Conservation (phyloP, 2,797 vertebrate species). For the Smutsia gigantea region DNA sequence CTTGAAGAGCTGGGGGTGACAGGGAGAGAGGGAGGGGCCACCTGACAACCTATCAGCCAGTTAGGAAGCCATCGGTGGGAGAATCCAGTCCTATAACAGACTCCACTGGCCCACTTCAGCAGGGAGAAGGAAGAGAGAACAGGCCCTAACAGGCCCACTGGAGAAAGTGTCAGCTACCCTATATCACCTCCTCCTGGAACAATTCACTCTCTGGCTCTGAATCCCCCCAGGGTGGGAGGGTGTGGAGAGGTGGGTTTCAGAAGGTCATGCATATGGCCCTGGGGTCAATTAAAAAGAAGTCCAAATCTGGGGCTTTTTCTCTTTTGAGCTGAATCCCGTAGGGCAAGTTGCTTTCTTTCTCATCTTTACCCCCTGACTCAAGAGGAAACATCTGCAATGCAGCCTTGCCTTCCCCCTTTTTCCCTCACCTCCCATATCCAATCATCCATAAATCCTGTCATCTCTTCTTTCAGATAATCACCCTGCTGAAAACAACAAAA, state of each 20-base stretch:
- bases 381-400: not conserved
- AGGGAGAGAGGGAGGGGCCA: not conserved
- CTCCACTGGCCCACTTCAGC: rapidly evolving
- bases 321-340: not conserved
- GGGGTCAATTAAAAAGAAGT: not conserved
- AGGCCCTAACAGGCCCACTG: rapidly evolving
- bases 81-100: not conserved
- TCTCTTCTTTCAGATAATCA: not conserved
- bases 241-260: not conserved
- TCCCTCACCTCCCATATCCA: not conserved
- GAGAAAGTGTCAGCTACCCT: not conserved
- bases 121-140: too few species aligned
- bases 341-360: not conserved
- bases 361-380: not conserved
- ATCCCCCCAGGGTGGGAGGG: not conserved
- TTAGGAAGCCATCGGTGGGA: not conserved
- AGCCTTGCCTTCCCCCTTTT: not conserved
- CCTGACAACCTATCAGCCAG: not conserved
- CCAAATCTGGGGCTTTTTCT: not conserved
- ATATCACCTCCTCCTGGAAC: not conserved
- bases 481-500: not conserved
- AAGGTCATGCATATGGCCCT: not conserved
- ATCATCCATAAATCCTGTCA: not conserved
- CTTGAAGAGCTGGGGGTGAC: conserved; percentile 2
- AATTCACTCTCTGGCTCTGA: not conserved